phyloP scores from a whole-genome alignment of 2,797 vertebrate species.

The Cossypha niveicapilla region DNA sequence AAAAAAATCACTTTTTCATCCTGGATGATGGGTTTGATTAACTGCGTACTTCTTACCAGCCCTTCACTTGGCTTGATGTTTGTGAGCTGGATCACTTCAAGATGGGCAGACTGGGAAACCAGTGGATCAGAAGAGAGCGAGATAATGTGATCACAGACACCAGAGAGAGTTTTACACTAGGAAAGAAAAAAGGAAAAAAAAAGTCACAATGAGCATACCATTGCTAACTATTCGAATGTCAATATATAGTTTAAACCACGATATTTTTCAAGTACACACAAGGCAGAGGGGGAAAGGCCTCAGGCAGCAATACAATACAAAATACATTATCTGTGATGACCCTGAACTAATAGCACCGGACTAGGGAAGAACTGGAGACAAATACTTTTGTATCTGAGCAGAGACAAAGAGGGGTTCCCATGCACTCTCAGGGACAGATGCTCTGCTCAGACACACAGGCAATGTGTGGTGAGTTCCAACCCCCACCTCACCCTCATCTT shows the following conservation, averaged over 20 bases:
- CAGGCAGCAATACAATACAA: background rate
- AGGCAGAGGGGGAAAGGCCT: background rate
- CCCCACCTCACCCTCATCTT: background rate
- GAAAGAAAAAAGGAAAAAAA: background rate
- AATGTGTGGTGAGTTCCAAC: fast-evolving
- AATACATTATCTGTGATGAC: background rate
- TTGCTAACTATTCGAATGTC: background rate
- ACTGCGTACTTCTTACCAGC: constrained; percentile 86
- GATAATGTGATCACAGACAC: constrained; percentile 97
- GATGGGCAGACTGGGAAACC: constrained; percentile 96
- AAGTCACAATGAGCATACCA: background rate
- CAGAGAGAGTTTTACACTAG: constrained; percentile 97
- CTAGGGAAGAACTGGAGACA: background rate
- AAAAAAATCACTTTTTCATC: background rate
- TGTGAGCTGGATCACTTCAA: constrained; percentile 96
- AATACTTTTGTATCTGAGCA: background rate
- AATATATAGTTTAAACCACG: background rate
- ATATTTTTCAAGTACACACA: background rate
- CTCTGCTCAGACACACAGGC: background rate
- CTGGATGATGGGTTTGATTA: constrained; percentile 58
- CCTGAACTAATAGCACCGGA: background rate
- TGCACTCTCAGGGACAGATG: fast-evolving
- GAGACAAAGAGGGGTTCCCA: background rate
- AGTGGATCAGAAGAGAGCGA: constrained; percentile 96
- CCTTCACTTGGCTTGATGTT: constrained; percentile 95